phyloP scores from a whole-genome alignment of 1,140 invertebrate species.

The Plodia interpunctella region DNA sequence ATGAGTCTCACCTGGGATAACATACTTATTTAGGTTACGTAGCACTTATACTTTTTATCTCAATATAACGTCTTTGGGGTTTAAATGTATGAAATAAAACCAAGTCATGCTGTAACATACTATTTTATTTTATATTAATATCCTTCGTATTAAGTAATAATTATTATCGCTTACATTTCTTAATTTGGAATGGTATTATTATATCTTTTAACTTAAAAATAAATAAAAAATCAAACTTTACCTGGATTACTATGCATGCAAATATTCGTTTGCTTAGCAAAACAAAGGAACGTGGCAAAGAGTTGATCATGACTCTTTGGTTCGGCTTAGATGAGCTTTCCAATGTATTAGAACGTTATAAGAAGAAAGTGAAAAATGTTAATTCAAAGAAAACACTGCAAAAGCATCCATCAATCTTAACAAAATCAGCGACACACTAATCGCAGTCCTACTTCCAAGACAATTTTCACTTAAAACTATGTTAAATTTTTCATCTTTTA shows the following conservation, averaged over 20 bases:
- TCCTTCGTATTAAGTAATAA: conserved; percentile 64
- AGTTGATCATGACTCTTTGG: conserved; percentile 70
- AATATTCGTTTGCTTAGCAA: conserved; percentile 20
- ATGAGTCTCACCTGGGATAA: too few species aligned
- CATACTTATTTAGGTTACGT: too few species aligned
- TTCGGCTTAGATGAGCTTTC: conserved; percentile 34
- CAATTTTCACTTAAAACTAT: conserved; percentile 47
- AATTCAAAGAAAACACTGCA: conserved; percentile 24
- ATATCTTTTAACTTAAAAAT: conserved; percentile 69
- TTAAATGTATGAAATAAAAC: conserved; percentile 8
- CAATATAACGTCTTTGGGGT: too few species aligned
- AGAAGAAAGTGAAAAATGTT: conserved; percentile 23
- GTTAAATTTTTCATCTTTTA: conserved; percentile 60
- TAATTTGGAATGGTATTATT: conserved; percentile 75
- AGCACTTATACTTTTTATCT: too few species aligned
- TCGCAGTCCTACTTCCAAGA: conserved; percentile 31
- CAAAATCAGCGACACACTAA: conserved; percentile 38
- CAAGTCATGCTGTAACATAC: conserved; percentile 46
- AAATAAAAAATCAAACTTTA: conserved; percentile 46
- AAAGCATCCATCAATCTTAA: conserved; percentile 34
- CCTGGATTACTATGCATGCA: conserved; percentile 47
- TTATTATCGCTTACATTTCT: conserved; percentile 70
- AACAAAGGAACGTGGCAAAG: conserved; percentile 63
- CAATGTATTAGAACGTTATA: conserved; percentile 14
- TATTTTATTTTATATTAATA: conserved; percentile 69